phyloP scores from a whole-genome alignment of 2,113 vertebrate genomes.

The Psittacula cyanocephala region DNA sequence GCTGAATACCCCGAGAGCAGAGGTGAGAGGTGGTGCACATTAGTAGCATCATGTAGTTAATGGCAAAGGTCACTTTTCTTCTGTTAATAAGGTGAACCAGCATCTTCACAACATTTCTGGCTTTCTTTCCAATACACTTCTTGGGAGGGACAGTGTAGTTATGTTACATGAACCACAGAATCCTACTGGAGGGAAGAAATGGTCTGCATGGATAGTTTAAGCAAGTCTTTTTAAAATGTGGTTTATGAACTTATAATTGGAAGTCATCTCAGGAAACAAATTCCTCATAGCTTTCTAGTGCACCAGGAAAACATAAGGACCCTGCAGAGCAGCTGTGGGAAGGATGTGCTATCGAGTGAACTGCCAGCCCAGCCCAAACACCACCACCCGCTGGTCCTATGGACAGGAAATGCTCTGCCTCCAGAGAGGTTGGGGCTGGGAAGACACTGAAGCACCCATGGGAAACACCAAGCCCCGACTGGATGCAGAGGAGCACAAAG shows the following conservation, averaged over 20 bases:
- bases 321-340: rapidly evolving
- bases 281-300: background rate
- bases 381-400: background rate
- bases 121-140: rapidly evolving
- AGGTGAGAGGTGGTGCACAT: background rate
- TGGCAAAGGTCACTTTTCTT: background rate
- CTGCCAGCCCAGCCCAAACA: rapidly evolving
- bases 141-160: background rate
- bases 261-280: background rate
- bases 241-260: background rate
- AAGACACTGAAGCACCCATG: rapidly evolving
- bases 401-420: background rate
- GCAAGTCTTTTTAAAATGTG: background rate
- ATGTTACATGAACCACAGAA: background rate
- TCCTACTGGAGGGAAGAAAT: background rate
- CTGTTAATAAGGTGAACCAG: background rate
- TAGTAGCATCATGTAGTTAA: background rate
- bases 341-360: rapidly evolving
- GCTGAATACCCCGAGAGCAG: background rate
- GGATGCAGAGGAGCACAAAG: rapidly evolving
- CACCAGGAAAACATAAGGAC: rapidly evolving
- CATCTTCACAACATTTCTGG: background rate
- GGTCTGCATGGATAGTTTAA: background rate
- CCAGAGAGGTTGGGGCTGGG: background rate
- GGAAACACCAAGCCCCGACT: rapidly evolving